These are phyloP conservation scores for Rhinichthys osculus DNA, from an alignment of 2,797 vertebrate species.

Conservation along the genomic window DNA sequence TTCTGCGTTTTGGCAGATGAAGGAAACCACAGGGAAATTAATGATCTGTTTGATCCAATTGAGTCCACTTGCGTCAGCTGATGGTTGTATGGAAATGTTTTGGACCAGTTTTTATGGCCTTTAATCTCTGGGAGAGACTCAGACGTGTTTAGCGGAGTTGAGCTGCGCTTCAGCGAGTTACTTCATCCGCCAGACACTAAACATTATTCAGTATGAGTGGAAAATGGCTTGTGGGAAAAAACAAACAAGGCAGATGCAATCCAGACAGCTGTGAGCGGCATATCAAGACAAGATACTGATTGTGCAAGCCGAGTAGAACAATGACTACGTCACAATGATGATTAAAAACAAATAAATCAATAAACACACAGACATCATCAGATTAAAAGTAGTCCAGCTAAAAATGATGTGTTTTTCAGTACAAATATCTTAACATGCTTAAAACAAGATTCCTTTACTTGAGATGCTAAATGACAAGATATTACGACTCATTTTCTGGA, in stretches of 20 bases:
- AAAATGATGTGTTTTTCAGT: background rate
- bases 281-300: background rate
- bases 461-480: background rate
- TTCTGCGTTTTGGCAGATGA: constrained; percentile 73
- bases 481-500: background rate
- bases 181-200: constrained; percentile 26
- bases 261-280: background rate
- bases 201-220: constrained; percentile 31
- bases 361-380: background rate
- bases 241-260: background rate
- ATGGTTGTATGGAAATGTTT: constrained; percentile 74
- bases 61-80: constrained; percentile 65
- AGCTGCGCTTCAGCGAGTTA: constrained; percentile 59
- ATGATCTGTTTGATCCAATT: constrained; percentile 68
- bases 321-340: background rate
- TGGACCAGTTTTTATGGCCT: constrained; percentile 65
- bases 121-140: constrained; percentile 69
- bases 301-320: background rate
- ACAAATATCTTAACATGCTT: background rate
- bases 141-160: constrained; percentile 65
- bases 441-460: background rate
- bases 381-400: background rate
- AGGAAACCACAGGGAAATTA: constrained; percentile 68
- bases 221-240: constrained; percentile 29
- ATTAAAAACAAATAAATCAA: constrained; percentile 27